Evolutionary conservation across 1,140 invertebrate species (phyloP), one percentile per base, ranked within the genome.

Genomic region (Rhopalosiphum maidis): DNA sequence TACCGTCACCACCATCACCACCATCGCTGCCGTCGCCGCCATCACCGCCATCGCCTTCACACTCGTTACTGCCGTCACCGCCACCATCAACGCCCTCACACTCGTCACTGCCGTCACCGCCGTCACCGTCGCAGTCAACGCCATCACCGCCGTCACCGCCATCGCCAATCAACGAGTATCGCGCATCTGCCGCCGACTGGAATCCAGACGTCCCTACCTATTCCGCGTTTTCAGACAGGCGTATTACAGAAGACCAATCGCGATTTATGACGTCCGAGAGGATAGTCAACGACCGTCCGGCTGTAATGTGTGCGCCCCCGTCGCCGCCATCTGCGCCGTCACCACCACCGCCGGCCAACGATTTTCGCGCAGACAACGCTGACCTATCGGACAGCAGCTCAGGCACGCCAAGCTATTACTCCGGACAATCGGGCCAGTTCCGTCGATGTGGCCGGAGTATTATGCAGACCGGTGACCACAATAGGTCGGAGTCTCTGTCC

Each of bases 261-360:
- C 30, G 60, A 1, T 77, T 77, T 0, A 1, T 77, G 30, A 77
- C 60, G 30, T 77, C 60, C 60, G 60, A 77, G 15, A 77, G 60
- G 15, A n/a, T 2, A 7, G 5, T n/a, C 30, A 11, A 77, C n/a
- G 30, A n/a, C n/a, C n/a, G 0, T 18, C n/a, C 30, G 0, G 15
- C 15, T 15, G 30, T 5, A 2, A 11, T 15, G 60, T 8, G 15
- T 8, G 1, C 60, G 0, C 60, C 1, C 15, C n/a, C 30, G 15
- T 77, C 51, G 18, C 51, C 18, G 1, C 30, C 4, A 30, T 4
- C 5, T 41, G 41, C 55, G 55, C n/a, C 30, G 4, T 77, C 51
- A 54, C 51, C 18, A 6, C 30, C 4, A 30, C 4, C 5, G n/a
- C 60, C 60, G 15, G 60, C 30, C 60, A n/a, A 77, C 60, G 60